Evolutionary conservation across 2,113 vertebrate genomes (phyloP), one percentile per base, ranked within the genome.

Genomic region (Naja naja): DNA sequence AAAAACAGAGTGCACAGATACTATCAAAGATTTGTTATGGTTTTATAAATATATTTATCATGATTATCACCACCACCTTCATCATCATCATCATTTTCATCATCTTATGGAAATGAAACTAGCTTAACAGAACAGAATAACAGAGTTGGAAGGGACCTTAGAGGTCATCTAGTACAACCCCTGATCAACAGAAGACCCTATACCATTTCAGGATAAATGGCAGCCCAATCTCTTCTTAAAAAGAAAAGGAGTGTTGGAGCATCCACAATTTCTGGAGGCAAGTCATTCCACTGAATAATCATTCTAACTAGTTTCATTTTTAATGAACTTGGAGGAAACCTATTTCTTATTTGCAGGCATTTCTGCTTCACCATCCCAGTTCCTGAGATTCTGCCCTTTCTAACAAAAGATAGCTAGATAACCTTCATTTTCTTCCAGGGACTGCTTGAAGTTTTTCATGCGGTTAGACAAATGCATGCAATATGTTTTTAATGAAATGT

Each of bases 11-110:
- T 96, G 69, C 94, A 94, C 88, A 92, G 89, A 94, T 0, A 1
- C 52, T 86, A 85, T 97, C 86, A 43, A 97, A 95, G 94, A 92
- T 56, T 95, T 90, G 89, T 96, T 96, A 14, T 96, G 90, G 92
- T 95, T 96, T 89, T 94, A 81, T 60, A 39, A 39, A 81, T 20
- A 39, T 87, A 52, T 53, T 87, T 52, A 87, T 49, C 64, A 39
- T 81, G 69, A 81, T 81, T 81, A 81, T 39, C 34, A 39, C 69
- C 34, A 81, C n/a, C 16, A 81, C 2, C 34, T 39, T 81, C 16
- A 8, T 74, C 5, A 81, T 39, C 4, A 69, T 69, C 91, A 55
- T 5, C 34, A 93, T 93, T 93, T 94, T 85, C 86, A 8, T 39
- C n/a, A 81, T 81, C 87, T 45, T 95, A 93, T 93, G 92, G 91